These are phyloP conservation scores for Taphrorychus bicolor DNA, from an alignment of 2,888 invertebrate species.

Conservation along the genomic window DNA sequence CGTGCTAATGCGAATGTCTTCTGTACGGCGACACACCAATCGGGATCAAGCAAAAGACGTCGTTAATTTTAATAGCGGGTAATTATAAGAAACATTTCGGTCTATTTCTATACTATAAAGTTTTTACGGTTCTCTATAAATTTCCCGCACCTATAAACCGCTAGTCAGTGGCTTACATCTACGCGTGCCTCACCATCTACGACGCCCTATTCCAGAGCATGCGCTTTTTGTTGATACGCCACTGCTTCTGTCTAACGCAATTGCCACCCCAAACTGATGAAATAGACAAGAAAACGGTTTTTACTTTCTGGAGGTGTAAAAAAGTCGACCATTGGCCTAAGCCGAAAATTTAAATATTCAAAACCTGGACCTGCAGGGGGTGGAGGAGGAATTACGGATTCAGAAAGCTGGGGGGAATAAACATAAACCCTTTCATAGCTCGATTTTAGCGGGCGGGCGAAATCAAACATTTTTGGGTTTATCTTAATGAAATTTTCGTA, in stretches of 20 bases:
- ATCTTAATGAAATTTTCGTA: slow-evolving; percentile 44
- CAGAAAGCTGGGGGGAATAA: slow-evolving; percentile 23
- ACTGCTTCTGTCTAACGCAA: too few species aligned
- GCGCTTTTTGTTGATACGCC: too few species aligned
- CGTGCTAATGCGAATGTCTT: slow-evolving; percentile 3
- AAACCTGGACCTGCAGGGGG: background rate
- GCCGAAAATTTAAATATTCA: slow-evolving; percentile 23
- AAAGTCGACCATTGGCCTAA: too few species aligned
- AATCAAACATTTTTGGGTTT: slow-evolving; percentile 44
- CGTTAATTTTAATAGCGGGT: slow-evolving; percentile 23
- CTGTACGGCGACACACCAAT: slow-evolving; percentile 15
- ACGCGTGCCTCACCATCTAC: too few species aligned
- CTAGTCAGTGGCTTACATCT: background rate
- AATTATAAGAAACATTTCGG: slow-evolving; percentile 21
- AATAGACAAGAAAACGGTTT: too few species aligned
- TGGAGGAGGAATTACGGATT: slow-evolving; percentile 22
- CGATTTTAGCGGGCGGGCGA: slow-evolving; percentile 31
- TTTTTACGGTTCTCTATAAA: slow-evolving; percentile 29
- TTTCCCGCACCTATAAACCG: slow-evolving; percentile 8
- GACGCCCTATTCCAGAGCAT: too few species aligned
- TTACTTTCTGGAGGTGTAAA: background rate
- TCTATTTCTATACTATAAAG: slow-evolving; percentile 23
- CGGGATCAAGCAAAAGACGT: slow-evolving; percentile 13
- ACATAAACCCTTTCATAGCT: slow-evolving; percentile 37
- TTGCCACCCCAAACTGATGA: too few species aligned